These are phyloP conservation scores for Egretta garzetta DNA, from an alignment of 2,113 vertebrate species.

Conservation along the genomic window DNA sequence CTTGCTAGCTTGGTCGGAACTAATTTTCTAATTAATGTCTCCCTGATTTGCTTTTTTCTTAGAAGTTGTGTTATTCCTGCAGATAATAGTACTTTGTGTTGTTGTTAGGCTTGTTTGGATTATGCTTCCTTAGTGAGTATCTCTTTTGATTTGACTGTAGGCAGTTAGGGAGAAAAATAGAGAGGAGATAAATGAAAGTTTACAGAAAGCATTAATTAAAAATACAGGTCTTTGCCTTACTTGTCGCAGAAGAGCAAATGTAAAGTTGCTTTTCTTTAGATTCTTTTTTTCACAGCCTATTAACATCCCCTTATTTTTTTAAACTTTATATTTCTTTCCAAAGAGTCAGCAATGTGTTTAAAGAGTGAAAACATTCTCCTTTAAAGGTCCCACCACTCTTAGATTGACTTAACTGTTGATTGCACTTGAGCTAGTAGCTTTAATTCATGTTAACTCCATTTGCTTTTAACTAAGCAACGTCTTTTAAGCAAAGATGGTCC, in stretches of 20 bases:
- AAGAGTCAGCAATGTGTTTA: slow-evolving; percentile 1
- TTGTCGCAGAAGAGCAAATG: neutral
- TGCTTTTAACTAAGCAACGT: slow-evolving; percentile 48
- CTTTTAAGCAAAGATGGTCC: neutral
- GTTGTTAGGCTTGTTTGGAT: neutral
- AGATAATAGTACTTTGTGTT: neutral
- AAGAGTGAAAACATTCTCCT: neutral
- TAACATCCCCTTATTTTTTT: neutral
- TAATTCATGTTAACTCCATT: slow-evolving; percentile 41
- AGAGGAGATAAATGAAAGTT: neutral
- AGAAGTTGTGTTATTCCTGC: neutral
- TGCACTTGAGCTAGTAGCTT: neutral
- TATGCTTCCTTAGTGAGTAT: neutral
- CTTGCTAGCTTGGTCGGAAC: neutral
- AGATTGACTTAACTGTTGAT: slow-evolving; percentile 33
- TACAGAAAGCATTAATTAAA: slow-evolving; percentile 15
- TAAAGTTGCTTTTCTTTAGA: neutral
- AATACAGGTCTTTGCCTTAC: neutral
- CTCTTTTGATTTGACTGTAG: slow-evolving; percentile 13
- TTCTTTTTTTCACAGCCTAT: neutral
- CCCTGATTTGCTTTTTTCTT: neutral
- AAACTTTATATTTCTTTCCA: neutral
- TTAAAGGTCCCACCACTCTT: slow-evolving; percentile 22
- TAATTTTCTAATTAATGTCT: slow-evolving; percentile 23
- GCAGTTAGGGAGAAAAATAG: neutral